Evolutionary conservation across 2,888 invertebrate genomes (phyloP), one percentile per base, ranked within the genome.

Genomic region (Zaprionus obscuricornis): DNA sequence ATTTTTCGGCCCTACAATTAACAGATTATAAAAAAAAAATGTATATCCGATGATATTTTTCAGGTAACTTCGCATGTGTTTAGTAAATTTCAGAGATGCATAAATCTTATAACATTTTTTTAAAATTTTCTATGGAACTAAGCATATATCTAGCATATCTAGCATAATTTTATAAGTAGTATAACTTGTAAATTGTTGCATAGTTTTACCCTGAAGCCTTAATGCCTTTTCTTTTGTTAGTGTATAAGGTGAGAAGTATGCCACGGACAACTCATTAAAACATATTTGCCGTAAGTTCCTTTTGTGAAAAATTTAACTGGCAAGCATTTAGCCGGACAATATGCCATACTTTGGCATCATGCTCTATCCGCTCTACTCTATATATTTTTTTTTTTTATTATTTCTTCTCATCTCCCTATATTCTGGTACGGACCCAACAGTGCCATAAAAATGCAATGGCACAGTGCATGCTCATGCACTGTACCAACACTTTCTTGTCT

Each of bases 261-360:
- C 7, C 37, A 46, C 29, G 33, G 62, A 29, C 72, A 67, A 47
- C 69, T 73, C 57, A 73, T 71, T 71, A 65, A 73, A 71, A 64
- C 52, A 57, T 73, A 60, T 71, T 64, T 68, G 64, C 64, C 46
- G 56, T 64, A 57, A 58, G 50, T 73, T 60, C 43, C 31, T 60
- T 60, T 13, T 42, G 54, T 73, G 22, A 51, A 65, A 43, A 58
- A 62, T 73, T 43, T 31, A 62, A 52, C 34, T 55, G 65, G 24
- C 47, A 45, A 57, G 50, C 64, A 60, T 71, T 71, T 67, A 60
- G 67, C 39, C 17, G 52, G 46, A 40, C 42, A 50, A 24, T 26
- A 36, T 49, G 40, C 27, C 42, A 27, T 13, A 17, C 20, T 14
- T 14, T 43, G 27, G 16, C 26, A 31, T 14, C 8, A 4, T n/a